Evolutionary conservation across 2,113 vertebrate species (phyloP).

Genomic region (human (Homo sapiens)): GRCh38 chr2:58026001-58026500

Average conservation of each 20-base stretch:
- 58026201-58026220: neutral
- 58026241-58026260: neutral
- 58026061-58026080: constrained; percentile 31
- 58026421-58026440: neutral
- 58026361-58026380: constrained; percentile 19
- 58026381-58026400: neutral
- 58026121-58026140: constrained; percentile 8
- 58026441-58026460: neutral
- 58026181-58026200: neutral
- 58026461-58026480: neutral
- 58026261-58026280: neutral
- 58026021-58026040: constrained; percentile 37
- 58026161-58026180: neutral
- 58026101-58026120: neutral
- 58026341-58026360: neutral
- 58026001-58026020: constrained; percentile 53
- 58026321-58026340: neutral
- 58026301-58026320: neutral
- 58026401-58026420: neutral
- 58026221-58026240: neutral
- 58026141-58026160: neutral
- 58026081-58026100: neutral
- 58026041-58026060: constrained; percentile 16
- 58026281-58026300: neutral
- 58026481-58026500: neutral